phyloP scores from a whole-genome alignment of 1,140 invertebrate genomes.

The Daktulosphaira vitifoliae region DNA sequence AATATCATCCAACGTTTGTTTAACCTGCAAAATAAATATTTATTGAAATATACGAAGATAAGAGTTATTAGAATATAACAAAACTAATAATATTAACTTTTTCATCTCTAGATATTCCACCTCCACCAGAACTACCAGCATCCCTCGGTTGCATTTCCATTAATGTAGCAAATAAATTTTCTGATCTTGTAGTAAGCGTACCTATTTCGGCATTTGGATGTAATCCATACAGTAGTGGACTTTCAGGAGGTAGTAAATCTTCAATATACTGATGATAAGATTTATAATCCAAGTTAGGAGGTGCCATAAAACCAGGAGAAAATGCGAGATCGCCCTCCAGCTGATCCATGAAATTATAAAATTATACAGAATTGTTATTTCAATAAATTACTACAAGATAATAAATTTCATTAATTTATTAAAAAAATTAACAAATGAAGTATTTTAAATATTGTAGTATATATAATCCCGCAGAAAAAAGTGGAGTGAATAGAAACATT shows the following conservation, averaged over 20 bases:
- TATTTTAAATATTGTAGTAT: too few species aligned
- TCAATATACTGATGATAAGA: constrained; percentile 88
- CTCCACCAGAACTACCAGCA: constrained; percentile 55
- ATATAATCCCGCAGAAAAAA: too few species aligned
- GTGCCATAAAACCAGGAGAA: constrained; percentile 71
- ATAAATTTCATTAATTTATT: too few species aligned
- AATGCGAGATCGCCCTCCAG: constrained; percentile 74
- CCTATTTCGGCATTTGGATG: constrained; percentile 94
- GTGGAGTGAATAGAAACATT: too few species aligned
- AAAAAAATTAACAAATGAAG: too few species aligned
- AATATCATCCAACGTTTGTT: constrained; percentile 74
- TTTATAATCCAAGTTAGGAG: constrained; percentile 75
- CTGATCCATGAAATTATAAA: constrained; percentile 42
- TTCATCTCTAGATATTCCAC: constrained; percentile 66
- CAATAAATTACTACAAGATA: too few species aligned
- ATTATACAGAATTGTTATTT: too few species aligned
- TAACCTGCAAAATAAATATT: constrained; percentile 50
- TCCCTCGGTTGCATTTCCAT: constrained; percentile 87
- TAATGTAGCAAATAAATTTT: constrained; percentile 78
- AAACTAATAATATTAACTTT: constrained; percentile 50
- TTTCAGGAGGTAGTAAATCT: constrained; percentile 74
- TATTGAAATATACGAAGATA: not conserved
- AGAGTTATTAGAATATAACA: not conserved
- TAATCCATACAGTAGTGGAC: constrained; percentile 80
- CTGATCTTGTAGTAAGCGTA: constrained; percentile 76